Evolutionary conservation across 2,797 vertebrate genomes (phyloP).

Genomic region (Tolypeutes matacus): DNA sequence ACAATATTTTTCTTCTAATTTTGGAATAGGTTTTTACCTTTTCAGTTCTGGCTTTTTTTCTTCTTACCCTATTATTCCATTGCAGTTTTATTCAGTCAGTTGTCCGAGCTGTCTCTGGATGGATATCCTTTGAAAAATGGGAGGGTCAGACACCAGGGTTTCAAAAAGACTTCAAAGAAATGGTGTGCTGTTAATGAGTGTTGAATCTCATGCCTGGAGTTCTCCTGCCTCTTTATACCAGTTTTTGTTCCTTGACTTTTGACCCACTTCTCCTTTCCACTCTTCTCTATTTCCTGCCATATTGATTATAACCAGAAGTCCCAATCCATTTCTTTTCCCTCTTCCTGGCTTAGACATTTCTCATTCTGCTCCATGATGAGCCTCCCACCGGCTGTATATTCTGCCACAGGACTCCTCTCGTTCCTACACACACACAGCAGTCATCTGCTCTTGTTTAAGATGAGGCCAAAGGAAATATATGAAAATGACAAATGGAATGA

Average conservation of each 20-base stretch:
- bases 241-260: slow-evolving; percentile 3
- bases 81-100: background rate
- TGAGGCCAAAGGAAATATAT: background rate
- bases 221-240: background rate
- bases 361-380: background rate
- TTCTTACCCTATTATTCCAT: background rate
- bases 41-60: background rate
- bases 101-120: background rate
- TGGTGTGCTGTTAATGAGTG: background rate
- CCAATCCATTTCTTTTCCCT: slow-evolving; percentile 6
- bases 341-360: background rate
- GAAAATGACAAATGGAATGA: background rate
- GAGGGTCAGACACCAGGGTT: background rate
- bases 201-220: background rate
- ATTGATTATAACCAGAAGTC: background rate
- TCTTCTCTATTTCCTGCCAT: background rate
- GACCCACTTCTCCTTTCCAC: background rate
- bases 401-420: background rate
- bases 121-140: background rate
- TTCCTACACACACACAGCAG: background rate
- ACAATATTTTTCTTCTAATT: too few species aligned
- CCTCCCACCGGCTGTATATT: background rate
- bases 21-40: background rate
- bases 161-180: background rate
- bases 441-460: background rate